Conservation (phyloP, 2,113 vertebrate species). For the Bubo scandiacus region DNA sequence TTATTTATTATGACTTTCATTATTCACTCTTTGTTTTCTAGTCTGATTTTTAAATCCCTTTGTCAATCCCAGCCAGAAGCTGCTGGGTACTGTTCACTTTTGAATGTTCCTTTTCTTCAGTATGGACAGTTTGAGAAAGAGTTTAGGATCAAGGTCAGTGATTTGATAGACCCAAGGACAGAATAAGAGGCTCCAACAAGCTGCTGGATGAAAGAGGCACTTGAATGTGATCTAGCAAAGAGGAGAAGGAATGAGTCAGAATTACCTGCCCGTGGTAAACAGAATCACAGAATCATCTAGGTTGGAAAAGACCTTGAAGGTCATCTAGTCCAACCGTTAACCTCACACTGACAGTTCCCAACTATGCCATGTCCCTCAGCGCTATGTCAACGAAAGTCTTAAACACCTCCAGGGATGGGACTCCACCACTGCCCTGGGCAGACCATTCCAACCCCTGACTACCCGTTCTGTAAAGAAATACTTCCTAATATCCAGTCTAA, state of each 20-base stretch:
- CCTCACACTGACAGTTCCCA: no score
- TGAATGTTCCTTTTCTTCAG: neutral
- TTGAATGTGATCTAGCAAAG: neutral
- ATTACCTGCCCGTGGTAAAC: neutral
- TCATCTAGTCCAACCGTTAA: no score
- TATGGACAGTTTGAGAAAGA: neutral
- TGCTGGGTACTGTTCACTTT: neutral
- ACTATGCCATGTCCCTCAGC: no score
- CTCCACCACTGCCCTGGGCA: no score
- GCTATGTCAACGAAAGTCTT: no score
- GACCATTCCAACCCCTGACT: no score
- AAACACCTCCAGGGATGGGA: no score
- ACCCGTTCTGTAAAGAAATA: no score
- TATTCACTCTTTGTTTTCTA: neutral
- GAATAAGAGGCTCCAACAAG: neutral
- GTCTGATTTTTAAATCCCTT: neutral
- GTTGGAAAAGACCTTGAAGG: no score
- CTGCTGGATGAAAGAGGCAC: neutral
- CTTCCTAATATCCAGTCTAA: no score
- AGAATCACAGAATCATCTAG: no score
- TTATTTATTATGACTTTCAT: neutral
- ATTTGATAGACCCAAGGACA: neutral
- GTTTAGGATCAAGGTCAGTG: neutral
- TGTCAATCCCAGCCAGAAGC: neutral
- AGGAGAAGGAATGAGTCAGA: neutral